phyloP scores from a whole-genome alignment of 1,140 invertebrate species.

The Fopius arisanus region DNA sequence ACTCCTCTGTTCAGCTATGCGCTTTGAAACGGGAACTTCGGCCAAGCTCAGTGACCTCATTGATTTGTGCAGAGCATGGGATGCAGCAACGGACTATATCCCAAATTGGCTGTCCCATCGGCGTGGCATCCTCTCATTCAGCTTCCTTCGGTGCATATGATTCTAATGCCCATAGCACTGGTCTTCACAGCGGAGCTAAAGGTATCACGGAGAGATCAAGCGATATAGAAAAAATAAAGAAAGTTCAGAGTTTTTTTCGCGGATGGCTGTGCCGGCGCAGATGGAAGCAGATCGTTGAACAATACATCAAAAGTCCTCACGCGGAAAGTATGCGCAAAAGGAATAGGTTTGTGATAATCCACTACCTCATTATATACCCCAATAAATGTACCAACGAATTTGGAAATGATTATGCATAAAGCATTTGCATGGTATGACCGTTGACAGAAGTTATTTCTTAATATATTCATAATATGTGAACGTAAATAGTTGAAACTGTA shows the following conservation, averaged over 20 bases:
- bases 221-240: constrained; percentile 89
- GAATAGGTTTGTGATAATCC: constrained; percentile 73
- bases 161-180: constrained; percentile 40
- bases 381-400: no score
- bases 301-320: constrained; percentile 94
- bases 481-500: no score
- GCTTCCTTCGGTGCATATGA: constrained; percentile 25
- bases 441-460: no score
- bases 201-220: constrained; percentile 68
- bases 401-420: no score
- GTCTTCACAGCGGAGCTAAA: constrained; percentile 38
- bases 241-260: constrained; percentile 94
- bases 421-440: no score
- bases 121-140: constrained; percentile 30
- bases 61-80: not conserved
- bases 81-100: constrained; percentile 41
- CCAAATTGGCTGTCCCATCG: constrained; percentile 34
- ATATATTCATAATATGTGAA: no score
- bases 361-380: no score
- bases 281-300: constrained; percentile 95
- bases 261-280: constrained; percentile 92
- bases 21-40: constrained; percentile 82
- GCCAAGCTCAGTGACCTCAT: constrained; percentile 53
- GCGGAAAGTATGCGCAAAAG: constrained; percentile 93
- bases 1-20: constrained; percentile 71